Evolutionary conservation across 2,797 vertebrate species (phyloP), one percentile per base, ranked within the genome.

Genomic region (Karalla daura): DNA sequence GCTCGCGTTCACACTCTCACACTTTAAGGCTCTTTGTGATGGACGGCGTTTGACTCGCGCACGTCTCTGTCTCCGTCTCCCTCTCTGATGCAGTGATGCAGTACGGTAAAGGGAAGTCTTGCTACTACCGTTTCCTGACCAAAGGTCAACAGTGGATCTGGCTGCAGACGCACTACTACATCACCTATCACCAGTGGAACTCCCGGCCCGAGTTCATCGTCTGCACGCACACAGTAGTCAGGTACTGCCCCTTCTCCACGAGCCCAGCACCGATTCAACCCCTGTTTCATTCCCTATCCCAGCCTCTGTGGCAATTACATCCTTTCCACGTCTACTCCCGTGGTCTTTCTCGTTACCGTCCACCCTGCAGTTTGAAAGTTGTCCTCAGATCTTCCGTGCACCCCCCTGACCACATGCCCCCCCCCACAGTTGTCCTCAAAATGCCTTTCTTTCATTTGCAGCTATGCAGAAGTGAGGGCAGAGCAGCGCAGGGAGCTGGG

Each of bases 71-170:
- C 39, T 18, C 35, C 40, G 5, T 25, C 18, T 41, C 28, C 28
- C 45, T 50, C 32, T 52, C 35, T 15, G 35, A 7, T 55, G 43
- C 54, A 99, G 98, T 99, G 92, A 99, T 99, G 97, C 98, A 99
- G 46, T 99, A 97, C 35, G 98, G 98, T 50, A 99, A 99, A 94
- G 98, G 97, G 66, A 99, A 98, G 89, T 98, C 98, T 1, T 99
- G 97, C 87, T 98, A 98, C 90, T 98, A 99, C 80, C 95, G 97
- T 66, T 99, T 99, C 93, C 94, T 99, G 79, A 99, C 97, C 37
- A 99, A 99, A 93, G 98, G 98, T 60, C 98, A 99, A 37, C 97
- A 99, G 55, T 99, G 98, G 98, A 98, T 99, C 88, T 99, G 97
- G 97, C 93, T 99, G 51, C 98, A 99, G 72, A 99, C 97, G 24